Percentiles rank a stretch among this genome's conserved stretches.
These are phyloP conservation scores for Oeneis ivallda DNA, from an alignment of 2,888 invertebrate genomes.

Conservation along the genomic window DNA sequence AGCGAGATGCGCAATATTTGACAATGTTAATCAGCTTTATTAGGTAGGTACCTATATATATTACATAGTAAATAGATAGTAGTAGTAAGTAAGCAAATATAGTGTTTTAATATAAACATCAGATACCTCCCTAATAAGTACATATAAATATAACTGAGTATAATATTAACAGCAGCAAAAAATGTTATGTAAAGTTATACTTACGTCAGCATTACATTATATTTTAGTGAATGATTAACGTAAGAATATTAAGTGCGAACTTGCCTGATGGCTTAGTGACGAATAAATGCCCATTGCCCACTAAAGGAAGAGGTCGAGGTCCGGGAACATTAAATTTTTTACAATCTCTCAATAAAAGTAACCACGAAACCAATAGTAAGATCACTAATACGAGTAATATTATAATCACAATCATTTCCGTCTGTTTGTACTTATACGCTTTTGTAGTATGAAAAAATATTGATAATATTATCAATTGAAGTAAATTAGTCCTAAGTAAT, in stretches of 20 bases:
- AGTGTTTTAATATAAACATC: too few species aligned
- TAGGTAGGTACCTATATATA: too few species aligned
- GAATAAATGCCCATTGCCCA: constrained; percentile 77
- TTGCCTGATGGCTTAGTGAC: constrained; percentile 38
- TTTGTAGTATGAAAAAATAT: background rate
- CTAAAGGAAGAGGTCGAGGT: constrained; percentile 65
- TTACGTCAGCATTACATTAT: too few species aligned
- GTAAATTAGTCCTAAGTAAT: background rate
- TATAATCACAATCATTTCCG: constrained; percentile 38
- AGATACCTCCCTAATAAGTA: too few species aligned
- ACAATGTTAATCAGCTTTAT: too few species aligned
- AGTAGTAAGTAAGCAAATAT: too few species aligned
- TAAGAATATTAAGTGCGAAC: constrained; percentile 15
- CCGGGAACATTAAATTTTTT: constrained; percentile 51
- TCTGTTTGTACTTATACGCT: background rate
- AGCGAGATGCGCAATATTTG: too few species aligned
- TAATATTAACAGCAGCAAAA: too few species aligned
- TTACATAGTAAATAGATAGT: too few species aligned
- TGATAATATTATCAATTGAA: background rate
- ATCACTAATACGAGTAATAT: constrained; percentile 33
- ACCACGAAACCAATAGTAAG: constrained; percentile 50
- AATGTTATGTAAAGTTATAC: too few species aligned
- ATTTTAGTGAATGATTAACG: background rate
- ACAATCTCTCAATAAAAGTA: constrained; percentile 46
- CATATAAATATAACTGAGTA: too few species aligned